Percentiles rank a stretch among this genome's conserved stretches.
Evolutionary conservation across 2,113 vertebrate species (phyloP).

Genomic region (Sisor rabdophorus): DNA sequence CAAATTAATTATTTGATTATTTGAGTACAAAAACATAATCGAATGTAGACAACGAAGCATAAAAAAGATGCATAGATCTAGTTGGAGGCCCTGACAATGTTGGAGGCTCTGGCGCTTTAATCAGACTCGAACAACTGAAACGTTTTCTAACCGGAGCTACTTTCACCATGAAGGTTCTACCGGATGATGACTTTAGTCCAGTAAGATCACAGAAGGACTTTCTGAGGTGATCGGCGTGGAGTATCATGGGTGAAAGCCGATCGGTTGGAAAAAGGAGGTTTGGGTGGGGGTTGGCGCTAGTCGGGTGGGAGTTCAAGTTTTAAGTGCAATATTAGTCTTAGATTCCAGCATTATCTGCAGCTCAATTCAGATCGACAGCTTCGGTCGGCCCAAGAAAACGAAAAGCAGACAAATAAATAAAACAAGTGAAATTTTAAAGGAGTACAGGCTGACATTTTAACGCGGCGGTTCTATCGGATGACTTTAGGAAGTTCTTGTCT

Average conservation of each 20-base stretch:
- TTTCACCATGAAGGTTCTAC: neutral
- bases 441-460: slow-evolving; percentile 30
- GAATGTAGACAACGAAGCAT: slow-evolving; percentile 46
- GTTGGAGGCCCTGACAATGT: slow-evolving; percentile 19
- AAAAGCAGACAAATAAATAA: slow-evolving; percentile 47
- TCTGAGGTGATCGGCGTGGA: neutral
- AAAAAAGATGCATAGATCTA: slow-evolving; percentile 53
- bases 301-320: slow-evolving; percentile 41
- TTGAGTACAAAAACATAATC: slow-evolving; percentile 33
- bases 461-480: slow-evolving; percentile 32
- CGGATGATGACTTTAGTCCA: neutral
- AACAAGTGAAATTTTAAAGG: slow-evolving; percentile 22
- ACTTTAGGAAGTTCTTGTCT: slow-evolving; percentile 21
- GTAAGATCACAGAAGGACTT: neutral
- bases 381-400: slow-evolving; percentile 22
- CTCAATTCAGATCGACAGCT: neutral
- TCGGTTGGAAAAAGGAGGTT: slow-evolving; percentile 31
- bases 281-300: too few species aligned
- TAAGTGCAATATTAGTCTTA: slow-evolving; percentile 49
- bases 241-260: slow-evolving; percentile 4
- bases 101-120: neutral
- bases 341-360: slow-evolving; percentile 38
- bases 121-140: neutral
- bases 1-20: slow-evolving; percentile 1
- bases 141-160: slow-evolving; percentile 1